Evolutionary conservation across 2,888 invertebrate genomes (phyloP), one percentile per base, ranked within the genome.

Genomic region (Nowickia ferox): DNA sequence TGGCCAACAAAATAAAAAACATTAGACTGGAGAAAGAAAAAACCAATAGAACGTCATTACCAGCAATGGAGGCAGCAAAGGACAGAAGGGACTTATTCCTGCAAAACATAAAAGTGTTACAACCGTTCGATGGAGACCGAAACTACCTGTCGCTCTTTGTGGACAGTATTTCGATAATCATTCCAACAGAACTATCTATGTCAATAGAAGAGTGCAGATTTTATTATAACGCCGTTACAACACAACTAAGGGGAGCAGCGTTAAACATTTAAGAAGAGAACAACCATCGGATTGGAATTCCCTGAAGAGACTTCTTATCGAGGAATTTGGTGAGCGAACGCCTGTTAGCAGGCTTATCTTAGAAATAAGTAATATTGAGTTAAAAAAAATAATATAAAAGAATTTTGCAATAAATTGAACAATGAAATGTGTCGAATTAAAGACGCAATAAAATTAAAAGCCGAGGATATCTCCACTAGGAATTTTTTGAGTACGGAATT

Each of bases 51-150:
- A 30, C 30, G 6, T 30, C 30, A 6, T 0, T 30, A 30, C 30
- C 30, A 30, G 30, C 6, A 46, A 76, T 63, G 68, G 17, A 61
- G 40, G 66, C 69, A 65, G 13, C 38, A 19, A 80, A 71, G n/a
- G 71, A 76, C 15, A 69, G 48, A 61, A 84, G 76, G 61, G 75
- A 80, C 59, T 38, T 19, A 17, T 80, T 72, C 30, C 17, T 59
- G 11, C 71, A 69, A 51, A 84, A 65, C 48, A 19, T 80, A 11
- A 79, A 75, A 57, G 17, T 84, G 10, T 15, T 79, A 9, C 55
- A 46, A 11, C 69, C 76, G 15, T 80, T 80, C 57, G 75, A 84
- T 71, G 71, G 79, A 15, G 22, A 79, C 40, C 75, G 22, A 57
- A 76, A 48, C 13, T 79, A 78, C 68, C 61, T 68, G 46, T 46